These are phyloP conservation scores for Doris montereyensis DNA, from an alignment of 2,888 invertebrate species.

Conservation along the genomic window DNA sequence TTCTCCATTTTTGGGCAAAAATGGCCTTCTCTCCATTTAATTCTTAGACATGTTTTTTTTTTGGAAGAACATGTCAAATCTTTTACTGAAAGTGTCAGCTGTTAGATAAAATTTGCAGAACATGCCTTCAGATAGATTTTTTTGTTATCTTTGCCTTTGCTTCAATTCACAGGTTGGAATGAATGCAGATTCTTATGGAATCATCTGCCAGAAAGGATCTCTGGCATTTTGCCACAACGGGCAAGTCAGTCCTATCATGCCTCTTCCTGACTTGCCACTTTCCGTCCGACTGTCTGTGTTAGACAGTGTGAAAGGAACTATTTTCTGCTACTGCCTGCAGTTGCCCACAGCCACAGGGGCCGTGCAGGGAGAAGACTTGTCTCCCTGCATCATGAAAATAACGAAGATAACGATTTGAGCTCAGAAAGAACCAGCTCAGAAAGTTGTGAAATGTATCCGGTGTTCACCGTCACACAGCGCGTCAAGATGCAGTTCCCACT, in stretches of 20 bases:
- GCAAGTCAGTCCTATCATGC: conserved; percentile 57
- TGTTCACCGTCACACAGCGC: conserved; percentile 69
- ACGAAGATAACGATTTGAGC: too few species aligned
- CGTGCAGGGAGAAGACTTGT: conserved; percentile 61
- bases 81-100: too few species aligned
- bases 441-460: conserved; percentile 55
- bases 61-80: too few species aligned
- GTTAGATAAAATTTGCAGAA: too few species aligned
- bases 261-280: conserved; percentile 62
- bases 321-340: conserved; percentile 61
- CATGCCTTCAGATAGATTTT: too few species aligned
- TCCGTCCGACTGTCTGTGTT: conserved; percentile 57
- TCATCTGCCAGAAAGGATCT: conserved; percentile 62
- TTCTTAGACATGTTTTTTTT: too few species aligned
- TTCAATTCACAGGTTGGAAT: conserved; percentile 59
- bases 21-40: too few species aligned
- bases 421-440: too few species aligned
- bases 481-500: conserved; percentile 66
- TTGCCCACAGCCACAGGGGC: conserved; percentile 57
- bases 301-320: conserved; percentile 53
- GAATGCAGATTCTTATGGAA: conserved; percentile 58
- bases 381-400: conserved; percentile 50
- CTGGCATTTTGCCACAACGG: conserved; percentile 59
- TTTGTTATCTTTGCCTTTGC: too few species aligned
- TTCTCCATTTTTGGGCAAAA: too few species aligned